phyloP scores from a whole-genome alignment of 2,797 vertebrate genomes.

The Amazona finschi region DNA sequence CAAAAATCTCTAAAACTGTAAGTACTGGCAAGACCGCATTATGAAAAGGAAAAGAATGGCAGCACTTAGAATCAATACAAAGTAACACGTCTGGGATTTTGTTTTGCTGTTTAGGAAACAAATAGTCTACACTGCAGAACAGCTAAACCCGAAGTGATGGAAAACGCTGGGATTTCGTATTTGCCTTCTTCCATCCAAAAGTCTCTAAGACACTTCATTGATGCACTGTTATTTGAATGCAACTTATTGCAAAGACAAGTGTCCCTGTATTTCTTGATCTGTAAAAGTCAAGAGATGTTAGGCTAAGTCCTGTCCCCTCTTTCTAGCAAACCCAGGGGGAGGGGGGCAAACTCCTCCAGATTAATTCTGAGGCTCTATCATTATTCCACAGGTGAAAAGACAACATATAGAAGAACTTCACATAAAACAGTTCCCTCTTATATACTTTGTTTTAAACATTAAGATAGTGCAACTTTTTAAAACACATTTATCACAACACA shows the following conservation, averaged over 20 bases:
- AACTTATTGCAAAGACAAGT: constrained; percentile 72
- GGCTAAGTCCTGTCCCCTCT: constrained; percentile 80
- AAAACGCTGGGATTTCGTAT: constrained; percentile 39
- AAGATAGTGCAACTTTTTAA: constrained; percentile 93
- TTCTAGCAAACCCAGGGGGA: constrained; percentile 67
- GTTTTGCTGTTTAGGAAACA: constrained; percentile 12
- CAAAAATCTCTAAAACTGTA: constrained; percentile 52
- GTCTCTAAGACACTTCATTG: constrained; percentile 46
- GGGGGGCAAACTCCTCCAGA: constrained; percentile 77
- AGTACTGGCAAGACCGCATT: constrained; percentile 39
- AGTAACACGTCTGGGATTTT: background rate
- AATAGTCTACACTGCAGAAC: constrained; percentile 15
- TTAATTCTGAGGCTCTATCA: constrained; percentile 74
- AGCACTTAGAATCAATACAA: constrained; percentile 30
- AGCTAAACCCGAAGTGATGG: constrained; percentile 24
- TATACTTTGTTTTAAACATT: constrained; percentile 71
- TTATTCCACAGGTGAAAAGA: constrained; percentile 80
- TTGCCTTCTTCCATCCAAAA: constrained; percentile 58
- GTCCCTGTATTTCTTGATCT: constrained; percentile 58
- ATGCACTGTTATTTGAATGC: constrained; percentile 41
- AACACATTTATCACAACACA: constrained; percentile 80
- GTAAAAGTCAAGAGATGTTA: constrained; percentile 67
- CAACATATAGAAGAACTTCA: constrained; percentile 77
- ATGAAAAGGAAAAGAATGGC: constrained; percentile 41
- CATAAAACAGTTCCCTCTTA: constrained; percentile 80